Evolutionary conservation across 2,888 invertebrate species (phyloP), one percentile per base, ranked within the genome.

Genomic region (Ochropleura leucogaster): DNA sequence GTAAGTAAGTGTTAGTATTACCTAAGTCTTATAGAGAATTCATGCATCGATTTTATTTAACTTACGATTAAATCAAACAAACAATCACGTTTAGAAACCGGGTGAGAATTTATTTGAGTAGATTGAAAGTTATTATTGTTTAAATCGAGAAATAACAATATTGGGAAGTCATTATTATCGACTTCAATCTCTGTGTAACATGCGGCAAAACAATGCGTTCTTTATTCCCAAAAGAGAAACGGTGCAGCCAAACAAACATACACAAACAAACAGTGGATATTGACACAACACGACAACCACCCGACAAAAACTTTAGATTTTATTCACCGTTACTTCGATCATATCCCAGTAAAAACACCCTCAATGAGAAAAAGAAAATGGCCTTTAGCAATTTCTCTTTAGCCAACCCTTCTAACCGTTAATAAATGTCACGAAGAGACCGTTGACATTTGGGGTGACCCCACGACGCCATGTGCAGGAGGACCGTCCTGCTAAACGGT

Each of bases 361-460:
- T 90, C 92, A 89, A 88, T 90, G 90, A 87, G 90, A 90, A 86
- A 83, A 86, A 86, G 85, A 83, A 92, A 88, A 91, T 92, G 91
- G 93, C 91, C 90, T 86, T 89, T 85, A 91, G 90, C 93, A 94
- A 95, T 94, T 92, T 92, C 89, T 92, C 82, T 87, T 82, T 84
- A 84, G 74, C 85, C 89, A 93, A 94, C 94, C 95, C 95, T 94
- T 94, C 90, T 85, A 87, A 86, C 90, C 92, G 94, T 95, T 95
- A 95, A 95, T 96, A 96, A 96, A 95, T 95, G 95, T 95, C 95
- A 95, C 84, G 83, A 86, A 84, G 83, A 81, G 81, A 88, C 88
- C 91, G 90, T 92, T 93, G 93, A 93, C 93, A 93, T 91, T 92
- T 91, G 82, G 91, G 92, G 87, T 84, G 87, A 83, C 85, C 85